A percentile compares a stretch with the other conserved stretches of the same genome.
These are phyloP conservation scores for Bombus cullumanus DNA, from an alignment of 1,140 invertebrate species.

Conservation along the genomic window DNA sequence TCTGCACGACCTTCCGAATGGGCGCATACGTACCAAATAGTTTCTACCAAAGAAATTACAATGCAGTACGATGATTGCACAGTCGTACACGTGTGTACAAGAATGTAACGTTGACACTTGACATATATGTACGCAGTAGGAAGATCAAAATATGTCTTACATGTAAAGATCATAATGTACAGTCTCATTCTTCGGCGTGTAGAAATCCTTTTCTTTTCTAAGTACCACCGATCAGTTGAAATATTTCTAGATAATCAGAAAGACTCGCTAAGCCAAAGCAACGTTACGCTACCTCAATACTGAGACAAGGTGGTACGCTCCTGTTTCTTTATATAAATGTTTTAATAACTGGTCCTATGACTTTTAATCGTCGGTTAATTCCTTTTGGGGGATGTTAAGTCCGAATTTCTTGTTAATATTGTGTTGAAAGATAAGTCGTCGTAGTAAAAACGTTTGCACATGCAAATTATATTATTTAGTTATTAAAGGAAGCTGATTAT, in stretches of 20 bases:
- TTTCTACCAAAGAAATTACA: conserved; percentile 69
- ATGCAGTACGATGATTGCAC: conserved; percentile 38
- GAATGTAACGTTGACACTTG: conserved; percentile 24
- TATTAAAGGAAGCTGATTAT: background rate
- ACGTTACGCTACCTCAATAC: conserved; percentile 62
- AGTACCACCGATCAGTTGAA: conserved; percentile 54
- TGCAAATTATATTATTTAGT: background rate
- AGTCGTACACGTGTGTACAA: conserved; percentile 18
- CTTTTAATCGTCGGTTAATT: conserved; percentile 6
- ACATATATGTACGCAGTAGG: conserved; percentile 25
- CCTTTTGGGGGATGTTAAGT: conserved; percentile 1
- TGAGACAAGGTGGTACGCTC: conserved; percentile 48
- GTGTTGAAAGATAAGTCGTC: background rate
- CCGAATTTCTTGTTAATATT: conserved; percentile 14
- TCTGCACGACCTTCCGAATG: conserved; percentile 69
- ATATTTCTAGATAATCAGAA: conserved; percentile 49
- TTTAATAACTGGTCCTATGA: conserved; percentile 23
- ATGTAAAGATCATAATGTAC: conserved; percentile 36
- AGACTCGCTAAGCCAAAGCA: conserved; percentile 60
- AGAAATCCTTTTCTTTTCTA: background rate
- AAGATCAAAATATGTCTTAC: conserved; percentile 34
- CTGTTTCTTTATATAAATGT: conserved; percentile 31
- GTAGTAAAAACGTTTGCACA: conserved; percentile 16
- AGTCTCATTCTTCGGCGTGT: conserved; percentile 39
- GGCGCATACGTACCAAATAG: conserved; percentile 68